A percentile compares a stretch with the other conserved stretches of the same genome.
These are phyloP conservation scores for Coregonus clupeaformis DNA, from an alignment of 2,113 vertebrate genomes.

Conservation along the genomic window DNA sequence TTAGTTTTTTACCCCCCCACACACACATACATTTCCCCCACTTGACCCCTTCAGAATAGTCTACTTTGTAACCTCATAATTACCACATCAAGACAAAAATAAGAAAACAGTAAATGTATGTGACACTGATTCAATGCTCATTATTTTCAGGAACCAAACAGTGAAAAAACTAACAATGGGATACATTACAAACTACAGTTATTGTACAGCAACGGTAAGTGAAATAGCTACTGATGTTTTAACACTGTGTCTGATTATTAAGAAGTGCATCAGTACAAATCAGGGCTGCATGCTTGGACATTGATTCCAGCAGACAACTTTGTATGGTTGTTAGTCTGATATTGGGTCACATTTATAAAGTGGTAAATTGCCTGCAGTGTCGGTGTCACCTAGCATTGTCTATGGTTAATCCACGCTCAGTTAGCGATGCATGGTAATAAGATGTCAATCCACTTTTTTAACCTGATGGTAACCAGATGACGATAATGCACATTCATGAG, in stretches of 20 bases:
- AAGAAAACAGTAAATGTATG: constrained; percentile 13
- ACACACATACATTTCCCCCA: background rate
- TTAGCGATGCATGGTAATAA: no score
- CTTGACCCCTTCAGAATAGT: constrained; percentile 10
- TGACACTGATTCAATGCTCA: constrained; percentile 50
- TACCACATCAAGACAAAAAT: constrained; percentile 16
- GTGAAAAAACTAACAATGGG: constrained; percentile 94
- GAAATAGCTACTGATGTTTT: constrained; percentile 25
- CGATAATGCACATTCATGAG: no score
- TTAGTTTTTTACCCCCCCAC: background rate
- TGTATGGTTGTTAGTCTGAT: background rate
- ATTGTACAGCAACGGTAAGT: constrained; percentile 91
- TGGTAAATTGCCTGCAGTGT: background rate
- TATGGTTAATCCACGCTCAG: background rate
- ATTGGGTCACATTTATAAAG: background rate
- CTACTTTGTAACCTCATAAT: constrained; percentile 3
- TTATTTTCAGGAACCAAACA: constrained; percentile 91
- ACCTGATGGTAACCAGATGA: no score
- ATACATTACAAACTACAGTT: constrained; percentile 92
- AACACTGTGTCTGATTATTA: background rate
- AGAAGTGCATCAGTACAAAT: background rate
- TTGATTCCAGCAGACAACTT: background rate
- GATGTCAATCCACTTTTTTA: no score
- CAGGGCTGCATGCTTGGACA: background rate
- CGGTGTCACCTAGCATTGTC: background rate